Conservation (phyloP, 1,140 invertebrate genomes). For the Mizuhopecten yessoensis region DNA sequence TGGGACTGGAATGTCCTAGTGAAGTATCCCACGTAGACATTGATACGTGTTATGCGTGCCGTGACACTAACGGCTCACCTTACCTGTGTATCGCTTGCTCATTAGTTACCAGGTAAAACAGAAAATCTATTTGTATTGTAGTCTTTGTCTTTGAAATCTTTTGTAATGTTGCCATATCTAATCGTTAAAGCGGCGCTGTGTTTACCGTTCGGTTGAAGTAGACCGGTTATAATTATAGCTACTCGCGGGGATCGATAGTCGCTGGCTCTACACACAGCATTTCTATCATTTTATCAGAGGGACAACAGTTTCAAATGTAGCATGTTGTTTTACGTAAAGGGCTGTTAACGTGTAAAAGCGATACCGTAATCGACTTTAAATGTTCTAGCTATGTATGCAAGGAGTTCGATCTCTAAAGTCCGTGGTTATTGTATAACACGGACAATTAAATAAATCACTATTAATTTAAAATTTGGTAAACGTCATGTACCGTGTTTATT, state of each 20-base stretch:
- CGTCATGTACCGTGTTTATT: too few species aligned
- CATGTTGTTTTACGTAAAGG: background rate
- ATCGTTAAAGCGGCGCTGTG: background rate
- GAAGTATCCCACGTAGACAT: too few species aligned
- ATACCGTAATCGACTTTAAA: too few species aligned
- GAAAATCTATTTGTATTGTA: slow-evolving; percentile 7
- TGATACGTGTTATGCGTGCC: too few species aligned
- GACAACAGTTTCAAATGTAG: background rate
- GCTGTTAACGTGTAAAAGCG: background rate
- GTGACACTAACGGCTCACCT: background rate
- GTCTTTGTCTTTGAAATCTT: background rate
- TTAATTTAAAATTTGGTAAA: too few species aligned
- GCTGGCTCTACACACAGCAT: background rate
- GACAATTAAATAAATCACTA: too few species aligned
- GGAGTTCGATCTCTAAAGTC: too few species aligned
- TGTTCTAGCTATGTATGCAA: too few species aligned
- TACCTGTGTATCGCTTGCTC: background rate
- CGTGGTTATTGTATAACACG: too few species aligned
- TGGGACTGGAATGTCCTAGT: too few species aligned
- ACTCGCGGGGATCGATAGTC: background rate
- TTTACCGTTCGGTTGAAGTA: background rate
- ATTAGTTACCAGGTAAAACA: slow-evolving; percentile 19
- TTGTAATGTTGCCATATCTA: background rate
- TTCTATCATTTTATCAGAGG: background rate
- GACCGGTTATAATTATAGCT: background rate